phyloP scores from a whole-genome alignment of 2,888 invertebrate genomes.

The Sinohyriopsis cumingii region DNA sequence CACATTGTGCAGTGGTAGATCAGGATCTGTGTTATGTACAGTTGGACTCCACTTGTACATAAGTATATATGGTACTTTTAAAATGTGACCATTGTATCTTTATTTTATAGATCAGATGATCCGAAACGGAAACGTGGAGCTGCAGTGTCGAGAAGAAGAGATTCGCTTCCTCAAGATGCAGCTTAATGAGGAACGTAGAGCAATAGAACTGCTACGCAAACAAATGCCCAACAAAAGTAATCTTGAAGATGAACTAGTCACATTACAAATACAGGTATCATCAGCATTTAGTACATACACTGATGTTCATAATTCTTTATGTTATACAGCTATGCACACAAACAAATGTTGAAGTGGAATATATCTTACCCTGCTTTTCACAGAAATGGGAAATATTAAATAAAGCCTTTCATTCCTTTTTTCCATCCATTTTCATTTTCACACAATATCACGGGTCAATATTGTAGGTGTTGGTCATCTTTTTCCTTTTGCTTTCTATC shows the following conservation, averaged over 20 bases:
- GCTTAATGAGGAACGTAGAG: conserved; percentile 65
- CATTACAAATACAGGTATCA: conserved; percentile 70
- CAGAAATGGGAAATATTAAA: too few relatives aligned
- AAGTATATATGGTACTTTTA: background rate
- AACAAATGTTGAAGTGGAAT: background rate
- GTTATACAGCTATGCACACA: too few relatives aligned
- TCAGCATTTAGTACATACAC: background rate
- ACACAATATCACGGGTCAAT: too few relatives aligned
- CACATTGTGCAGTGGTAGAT: too few relatives aligned
- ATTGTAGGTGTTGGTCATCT: too few relatives aligned
- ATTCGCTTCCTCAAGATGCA: conserved; percentile 69
- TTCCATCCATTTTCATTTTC: background rate
- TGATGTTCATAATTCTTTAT: background rate
- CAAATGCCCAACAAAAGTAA: conserved; percentile 64
- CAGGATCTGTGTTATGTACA: too few relatives aligned
- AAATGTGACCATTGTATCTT: background rate
- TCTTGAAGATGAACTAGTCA: conserved; percentile 66
- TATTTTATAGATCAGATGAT: conserved; percentile 67
- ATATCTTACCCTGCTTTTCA: background rate
- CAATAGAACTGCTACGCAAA: conserved; percentile 61
- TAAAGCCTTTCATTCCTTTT: background rate
- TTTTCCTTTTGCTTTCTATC: too few relatives aligned
- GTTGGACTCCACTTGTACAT: background rate
- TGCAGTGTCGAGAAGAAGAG: conserved; percentile 69
- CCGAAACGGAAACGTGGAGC: conserved; percentile 69